Percentiles rank a stretch among this genome's conserved stretches.
Conservation (phyloP, 1,140 invertebrate genomes). For the Cylas formicarius region DNA sequence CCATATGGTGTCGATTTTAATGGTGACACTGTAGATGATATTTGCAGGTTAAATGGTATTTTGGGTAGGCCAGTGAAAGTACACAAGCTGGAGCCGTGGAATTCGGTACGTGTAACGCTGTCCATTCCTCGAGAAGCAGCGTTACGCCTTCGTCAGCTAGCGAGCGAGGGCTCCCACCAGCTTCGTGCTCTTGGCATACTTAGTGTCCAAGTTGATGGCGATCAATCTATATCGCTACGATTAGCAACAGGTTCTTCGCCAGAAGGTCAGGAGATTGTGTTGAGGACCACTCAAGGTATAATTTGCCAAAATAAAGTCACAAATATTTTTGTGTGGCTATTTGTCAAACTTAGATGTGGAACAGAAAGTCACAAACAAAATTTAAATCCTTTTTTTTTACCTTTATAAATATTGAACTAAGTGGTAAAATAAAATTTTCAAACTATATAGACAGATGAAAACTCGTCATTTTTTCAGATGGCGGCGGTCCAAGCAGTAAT, state of each 20-base stretch:
- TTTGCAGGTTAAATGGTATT: slow-evolving; percentile 60
- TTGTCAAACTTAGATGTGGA: no score
- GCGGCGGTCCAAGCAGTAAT: slow-evolving; percentile 9
- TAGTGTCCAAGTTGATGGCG: slow-evolving; percentile 92
- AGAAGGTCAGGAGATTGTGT: slow-evolving; percentile 67
- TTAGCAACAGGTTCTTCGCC: slow-evolving; percentile 63
- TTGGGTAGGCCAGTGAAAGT: slow-evolving; percentile 61
- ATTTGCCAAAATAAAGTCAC: neutral
- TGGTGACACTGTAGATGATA: no score
- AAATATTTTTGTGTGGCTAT: no score
- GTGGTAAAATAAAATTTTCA: no score
- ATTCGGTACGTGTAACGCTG: slow-evolving; percentile 93
- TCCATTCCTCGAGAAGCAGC: slow-evolving; percentile 93
- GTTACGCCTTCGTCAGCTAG: slow-evolving; percentile 77
- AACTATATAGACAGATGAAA: no score
- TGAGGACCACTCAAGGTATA: slow-evolving; percentile 47
- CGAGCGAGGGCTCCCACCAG: slow-evolving; percentile 78
- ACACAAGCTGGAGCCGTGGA: slow-evolving; percentile 94
- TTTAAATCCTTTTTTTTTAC: no score
- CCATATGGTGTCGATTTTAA: no score
- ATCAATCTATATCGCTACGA: slow-evolving; percentile 87
- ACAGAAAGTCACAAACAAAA: no score
- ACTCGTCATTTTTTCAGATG: slow-evolving; percentile 24
- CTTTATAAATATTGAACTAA: no score
- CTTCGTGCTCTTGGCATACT: slow-evolving; percentile 87